phyloP scores from a whole-genome alignment of 2,113 vertebrate species.

The Phylloscopus trochiloides region DNA sequence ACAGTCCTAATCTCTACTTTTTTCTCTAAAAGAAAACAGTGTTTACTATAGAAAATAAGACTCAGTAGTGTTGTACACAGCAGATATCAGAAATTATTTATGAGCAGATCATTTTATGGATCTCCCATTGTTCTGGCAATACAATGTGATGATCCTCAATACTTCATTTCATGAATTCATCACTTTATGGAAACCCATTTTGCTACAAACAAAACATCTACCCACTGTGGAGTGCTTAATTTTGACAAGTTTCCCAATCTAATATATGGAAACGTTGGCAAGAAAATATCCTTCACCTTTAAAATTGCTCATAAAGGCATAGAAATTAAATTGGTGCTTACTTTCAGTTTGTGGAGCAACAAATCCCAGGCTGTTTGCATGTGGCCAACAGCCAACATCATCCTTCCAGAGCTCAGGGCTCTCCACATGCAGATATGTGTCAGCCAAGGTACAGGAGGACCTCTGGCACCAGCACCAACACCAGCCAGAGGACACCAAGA shows the following conservation, averaged over 20 bases:
- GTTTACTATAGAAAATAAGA: slow-evolving; percentile 54
- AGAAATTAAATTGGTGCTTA: neutral
- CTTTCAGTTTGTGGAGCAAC: neutral
- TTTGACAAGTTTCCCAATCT: slow-evolving; percentile 43
- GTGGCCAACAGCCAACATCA: neutral
- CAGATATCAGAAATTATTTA: slow-evolving; percentile 47
- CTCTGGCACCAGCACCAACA: neutral
- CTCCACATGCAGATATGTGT: neutral
- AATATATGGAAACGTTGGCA: neutral
- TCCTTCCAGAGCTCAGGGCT: neutral
- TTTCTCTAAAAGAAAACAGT: slow-evolving; percentile 27
- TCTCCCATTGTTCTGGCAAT: slow-evolving; percentile 57
- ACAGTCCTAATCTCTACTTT: slow-evolving; percentile 14
- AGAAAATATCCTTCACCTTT: slow-evolving; percentile 23
- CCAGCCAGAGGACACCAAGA: neutral
- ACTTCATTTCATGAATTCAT: slow-evolving; percentile 45
- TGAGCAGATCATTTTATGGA: slow-evolving; percentile 46
- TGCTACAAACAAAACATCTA: slow-evolving; percentile 23
- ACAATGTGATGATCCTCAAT: slow-evolving; percentile 33
- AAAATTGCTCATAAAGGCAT: neutral
- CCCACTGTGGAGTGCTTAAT: slow-evolving; percentile 48
- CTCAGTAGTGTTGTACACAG: neutral
- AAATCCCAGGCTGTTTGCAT: neutral
- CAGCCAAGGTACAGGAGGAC: neutral
- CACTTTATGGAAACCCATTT: slow-evolving; percentile 45